Evolutionary conservation across 2,797 vertebrate genomes (phyloP), one percentile per base, ranked within the genome.

Genomic region (Holocentrus rufus): DNA sequence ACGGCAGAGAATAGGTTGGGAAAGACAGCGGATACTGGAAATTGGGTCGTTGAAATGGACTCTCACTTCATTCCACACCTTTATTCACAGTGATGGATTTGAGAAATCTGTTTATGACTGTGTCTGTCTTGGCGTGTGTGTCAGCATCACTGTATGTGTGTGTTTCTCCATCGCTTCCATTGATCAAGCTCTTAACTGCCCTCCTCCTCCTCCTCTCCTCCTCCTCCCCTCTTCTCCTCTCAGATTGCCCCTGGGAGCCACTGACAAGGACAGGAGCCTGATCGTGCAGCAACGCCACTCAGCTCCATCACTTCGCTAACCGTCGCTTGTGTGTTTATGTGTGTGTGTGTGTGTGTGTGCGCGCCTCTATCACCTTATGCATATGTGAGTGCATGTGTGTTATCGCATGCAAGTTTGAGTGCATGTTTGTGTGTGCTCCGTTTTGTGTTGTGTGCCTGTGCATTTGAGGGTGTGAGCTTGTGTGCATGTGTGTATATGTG

Each of bases 141-240:
- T 52, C 46, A 53, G 36, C 65, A 50, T 49, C 44, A 11, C 63
- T 77, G 74, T 76, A 59, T 77, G 66, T 63, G 71, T 76, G 69
- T 81, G 64, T 73, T 55, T 61, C 68, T 86, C 65, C 69, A 75
- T 80, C 70, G 59, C 65, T 42, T 68, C 69, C 77, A 90, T 79
- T 90, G 89, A 88, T 88, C 85, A 86, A 84, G 68, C 82, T 67
- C 76, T 89, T 91, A 90, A 88, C 79, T 85, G 81, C 82, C 77
- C 67, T 61, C 76, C 70, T 79, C 70, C 72, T 69, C 46, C 55
- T 72, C 58, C 69, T 59, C 79, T 86, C 30, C 72, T 72, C 77
- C 70, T 76, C 74, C 73, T 73, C 71, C 69, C 62, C 79, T 86
- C 72, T 72, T 78, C 70, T 76, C 74, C 73, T 73, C 71, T 80